Percentiles rank a stretch among this genome's conserved stretches.
Conservation (phyloP, 1,140 invertebrate species). For the Brachionus koreanus region DNA sequence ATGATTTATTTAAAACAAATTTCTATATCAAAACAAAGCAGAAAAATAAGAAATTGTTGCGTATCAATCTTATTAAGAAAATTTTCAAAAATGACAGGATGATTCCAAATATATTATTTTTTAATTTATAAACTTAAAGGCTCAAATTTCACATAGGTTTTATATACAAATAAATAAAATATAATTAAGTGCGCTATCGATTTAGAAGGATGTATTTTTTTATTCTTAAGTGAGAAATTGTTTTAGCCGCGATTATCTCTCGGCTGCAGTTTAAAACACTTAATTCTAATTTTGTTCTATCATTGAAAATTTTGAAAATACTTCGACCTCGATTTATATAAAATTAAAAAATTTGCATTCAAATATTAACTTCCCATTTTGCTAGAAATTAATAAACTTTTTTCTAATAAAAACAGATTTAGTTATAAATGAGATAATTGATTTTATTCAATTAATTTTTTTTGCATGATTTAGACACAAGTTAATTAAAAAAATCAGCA, state of each 20-base stretch:
- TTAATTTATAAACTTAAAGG: not conserved
- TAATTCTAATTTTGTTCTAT: not conserved
- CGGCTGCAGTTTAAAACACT: not conserved
- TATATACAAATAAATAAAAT: not conserved
- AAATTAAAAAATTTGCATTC: not conserved
- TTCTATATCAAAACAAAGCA: not conserved
- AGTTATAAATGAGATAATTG: not conserved
- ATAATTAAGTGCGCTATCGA: not conserved
- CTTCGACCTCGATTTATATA: not conserved
- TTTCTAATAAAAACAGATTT: not conserved
- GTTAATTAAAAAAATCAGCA: not conserved
- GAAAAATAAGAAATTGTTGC: not conserved
- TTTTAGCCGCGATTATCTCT: not conserved
- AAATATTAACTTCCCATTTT: not conserved
- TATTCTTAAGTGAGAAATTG: not conserved
- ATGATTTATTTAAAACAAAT: conserved; percentile 11
- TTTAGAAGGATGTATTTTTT: not conserved
- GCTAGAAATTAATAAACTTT: not conserved
- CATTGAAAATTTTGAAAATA: no score
- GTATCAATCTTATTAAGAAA: not conserved
- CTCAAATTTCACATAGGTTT: not conserved
- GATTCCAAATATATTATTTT: not conserved
- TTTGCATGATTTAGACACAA: not conserved
- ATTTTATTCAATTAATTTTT: not conserved
- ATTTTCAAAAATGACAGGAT: not conserved